These are phyloP conservation scores for Cosmia trapezina DNA, from an alignment of 2,888 invertebrate species.

Conservation along the genomic window DNA sequence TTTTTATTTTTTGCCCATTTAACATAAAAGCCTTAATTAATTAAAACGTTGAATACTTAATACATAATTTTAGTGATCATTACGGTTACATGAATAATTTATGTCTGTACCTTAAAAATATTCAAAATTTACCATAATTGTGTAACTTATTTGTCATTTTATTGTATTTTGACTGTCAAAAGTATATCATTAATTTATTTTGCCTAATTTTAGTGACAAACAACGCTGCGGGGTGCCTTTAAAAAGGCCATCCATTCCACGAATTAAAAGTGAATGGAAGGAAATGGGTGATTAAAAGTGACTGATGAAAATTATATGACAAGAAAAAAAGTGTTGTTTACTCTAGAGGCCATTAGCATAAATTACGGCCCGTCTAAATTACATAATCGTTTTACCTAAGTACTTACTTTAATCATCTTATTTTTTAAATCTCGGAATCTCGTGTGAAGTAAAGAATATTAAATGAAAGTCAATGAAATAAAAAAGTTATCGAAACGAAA, in stretches of 20 bases:
- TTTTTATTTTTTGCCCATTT: conserved; percentile 42
- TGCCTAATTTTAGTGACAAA: conserved; percentile 29
- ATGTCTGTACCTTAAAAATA: conserved; percentile 33
- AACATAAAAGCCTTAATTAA: conserved; percentile 60
- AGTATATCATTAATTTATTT: conserved; percentile 33
- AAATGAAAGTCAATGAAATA: too few relatives aligned
- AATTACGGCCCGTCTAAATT: background rate
- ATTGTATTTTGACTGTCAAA: conserved; percentile 33
- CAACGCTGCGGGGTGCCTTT: conserved; percentile 7
- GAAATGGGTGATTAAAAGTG: conserved; percentile 10
- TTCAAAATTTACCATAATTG: conserved; percentile 15
- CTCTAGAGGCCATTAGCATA: background rate
- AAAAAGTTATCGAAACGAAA: too few relatives aligned
- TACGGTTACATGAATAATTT: conserved; percentile 38
- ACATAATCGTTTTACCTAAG: background rate
- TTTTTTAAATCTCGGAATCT: too few relatives aligned
- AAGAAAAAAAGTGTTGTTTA: conserved; percentile 4
- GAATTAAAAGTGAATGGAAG: background rate
- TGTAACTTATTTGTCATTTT: conserved; percentile 26
- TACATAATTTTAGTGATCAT: conserved; percentile 51
- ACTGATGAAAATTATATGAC: background rate
- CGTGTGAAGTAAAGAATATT: too few relatives aligned
- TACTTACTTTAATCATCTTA: background rate
- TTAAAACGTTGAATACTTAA: conserved; percentile 41
- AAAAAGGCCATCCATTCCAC: too few relatives aligned